Percentiles rank a stretch among this genome's conserved stretches.
These are phyloP conservation scores for Acrobeloides nanus DNA, from an alignment of 2,888 invertebrate genomes.

Conservation along the genomic window DNA sequence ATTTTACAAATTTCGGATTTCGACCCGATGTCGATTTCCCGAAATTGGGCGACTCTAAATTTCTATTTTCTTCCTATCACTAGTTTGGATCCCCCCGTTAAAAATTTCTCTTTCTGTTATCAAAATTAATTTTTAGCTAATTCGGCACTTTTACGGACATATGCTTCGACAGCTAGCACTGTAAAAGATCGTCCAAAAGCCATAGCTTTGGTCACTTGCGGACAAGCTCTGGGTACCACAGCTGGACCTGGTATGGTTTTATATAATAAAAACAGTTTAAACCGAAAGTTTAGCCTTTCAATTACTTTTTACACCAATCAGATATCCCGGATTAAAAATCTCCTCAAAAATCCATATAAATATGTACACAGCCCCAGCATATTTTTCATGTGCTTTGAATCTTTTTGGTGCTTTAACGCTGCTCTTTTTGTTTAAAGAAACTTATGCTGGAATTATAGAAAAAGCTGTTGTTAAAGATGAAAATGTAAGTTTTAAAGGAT, in stretches of 20 bases:
- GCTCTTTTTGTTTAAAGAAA: slow-evolving; percentile 12
- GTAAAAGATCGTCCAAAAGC: slow-evolving; percentile 8
- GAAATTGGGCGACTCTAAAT: no score
- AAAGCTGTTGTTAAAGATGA: slow-evolving; percentile 1
- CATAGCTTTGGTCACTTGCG: slow-evolving; percentile 9
- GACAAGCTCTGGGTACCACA: slow-evolving; percentile 1
- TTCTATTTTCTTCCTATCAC: not conserved
- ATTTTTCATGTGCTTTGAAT: slow-evolving; percentile 12
- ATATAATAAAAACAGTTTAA: not conserved
- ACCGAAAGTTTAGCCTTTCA: slow-evolving; percentile 8
- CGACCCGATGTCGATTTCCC: no score
- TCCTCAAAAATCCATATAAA: not conserved
- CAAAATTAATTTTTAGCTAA: no score
- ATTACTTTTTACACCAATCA: slow-evolving; percentile 9
- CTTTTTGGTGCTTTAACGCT: slow-evolving; percentile 9
- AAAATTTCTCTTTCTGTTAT: not conserved
- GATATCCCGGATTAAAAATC: slow-evolving; percentile 4
- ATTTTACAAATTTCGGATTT: no score
- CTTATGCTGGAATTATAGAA: slow-evolving; percentile 11
- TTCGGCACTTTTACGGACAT: no score
- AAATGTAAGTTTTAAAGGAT: slow-evolving; percentile 2
- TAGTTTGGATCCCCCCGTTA: not conserved
- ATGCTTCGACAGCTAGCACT: slow-evolving; percentile 9
- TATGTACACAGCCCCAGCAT: slow-evolving; percentile 13
- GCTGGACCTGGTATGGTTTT: slow-evolving; percentile 1